These are phyloP conservation scores for Orthosia gracilis DNA, from an alignment of 2,888 invertebrate species.

Conservation along the genomic window DNA sequence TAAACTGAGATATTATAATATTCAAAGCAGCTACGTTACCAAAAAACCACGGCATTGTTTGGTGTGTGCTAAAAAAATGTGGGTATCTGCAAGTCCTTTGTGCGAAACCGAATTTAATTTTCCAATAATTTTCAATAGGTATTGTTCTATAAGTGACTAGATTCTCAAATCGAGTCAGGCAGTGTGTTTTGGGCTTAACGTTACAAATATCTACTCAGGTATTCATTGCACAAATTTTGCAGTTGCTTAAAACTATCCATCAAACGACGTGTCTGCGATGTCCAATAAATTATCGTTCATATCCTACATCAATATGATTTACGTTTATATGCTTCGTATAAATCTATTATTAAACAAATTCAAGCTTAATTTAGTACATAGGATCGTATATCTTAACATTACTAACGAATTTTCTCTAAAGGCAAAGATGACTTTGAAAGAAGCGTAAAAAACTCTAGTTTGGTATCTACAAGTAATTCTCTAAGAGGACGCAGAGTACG, in stretches of 20 bases:
- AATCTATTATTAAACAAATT: constrained; percentile 62
- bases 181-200: constrained; percentile 27
- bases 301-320: constrained; percentile 63
- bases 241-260: constrained; percentile 61
- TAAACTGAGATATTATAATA: constrained; percentile 5
- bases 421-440: constrained; percentile 21
- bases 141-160: constrained; percentile 36
- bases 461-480: constrained; percentile 43
- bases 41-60: constrained; percentile 14
- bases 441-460: constrained; percentile 33
- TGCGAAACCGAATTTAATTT: constrained; percentile 21
- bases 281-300: constrained; percentile 63
- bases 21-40: constrained; percentile 2
- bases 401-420: constrained; percentile 37
- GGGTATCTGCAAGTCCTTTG: neutral
- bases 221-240: constrained; percentile 67
- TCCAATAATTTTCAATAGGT: constrained; percentile 2
- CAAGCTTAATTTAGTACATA: constrained; percentile 61
- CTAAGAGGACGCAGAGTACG: constrained; percentile 71
- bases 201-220: constrained; percentile 42
- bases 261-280: constrained; percentile 51
- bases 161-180: constrained; percentile 20
- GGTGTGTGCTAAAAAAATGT: constrained; percentile 1
- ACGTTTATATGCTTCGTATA: constrained; percentile 54
- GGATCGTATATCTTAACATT: constrained; percentile 50